Conservation (phyloP, 2,113 vertebrate genomes). For the Petromus typicus region DNA sequence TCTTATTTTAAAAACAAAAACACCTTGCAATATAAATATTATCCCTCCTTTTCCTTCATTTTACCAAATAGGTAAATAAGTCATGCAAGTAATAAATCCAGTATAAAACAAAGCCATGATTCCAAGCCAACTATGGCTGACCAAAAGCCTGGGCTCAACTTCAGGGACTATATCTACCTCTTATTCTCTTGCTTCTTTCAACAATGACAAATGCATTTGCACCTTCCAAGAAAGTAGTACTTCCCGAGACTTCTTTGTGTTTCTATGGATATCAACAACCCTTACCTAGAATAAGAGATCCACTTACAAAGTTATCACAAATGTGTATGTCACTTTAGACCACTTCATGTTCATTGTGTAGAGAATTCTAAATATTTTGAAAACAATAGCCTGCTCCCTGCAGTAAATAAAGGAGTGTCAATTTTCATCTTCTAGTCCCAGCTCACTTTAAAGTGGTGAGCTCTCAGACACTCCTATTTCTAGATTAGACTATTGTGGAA, state of each 20-base stretch:
- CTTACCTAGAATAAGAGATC: neutral
- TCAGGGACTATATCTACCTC: neutral
- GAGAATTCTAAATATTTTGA: conserved; percentile 32
- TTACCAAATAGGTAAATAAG: conserved; percentile 3
- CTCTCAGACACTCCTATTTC: neutral
- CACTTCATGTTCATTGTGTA: neutral
- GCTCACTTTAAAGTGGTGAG: neutral
- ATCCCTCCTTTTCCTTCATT: neutral
- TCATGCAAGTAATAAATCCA: neutral
- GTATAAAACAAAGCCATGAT: neutral
- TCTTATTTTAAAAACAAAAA: conserved; percentile 4
- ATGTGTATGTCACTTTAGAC: neutral
- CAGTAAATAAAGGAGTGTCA: neutral
- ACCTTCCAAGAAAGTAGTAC: neutral
- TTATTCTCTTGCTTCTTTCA: neutral
- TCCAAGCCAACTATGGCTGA: neutral
- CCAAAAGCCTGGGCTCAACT: neutral
- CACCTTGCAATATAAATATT: neutral
- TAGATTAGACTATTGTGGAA: neutral
- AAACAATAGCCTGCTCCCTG: neutral
- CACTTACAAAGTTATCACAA: neutral
- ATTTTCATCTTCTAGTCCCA: neutral
- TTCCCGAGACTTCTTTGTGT: neutral
- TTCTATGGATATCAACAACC: neutral
- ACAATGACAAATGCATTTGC: neutral